phyloP scores from a whole-genome alignment of 2,797 vertebrate species.

The Ceyx erithaca region DNA sequence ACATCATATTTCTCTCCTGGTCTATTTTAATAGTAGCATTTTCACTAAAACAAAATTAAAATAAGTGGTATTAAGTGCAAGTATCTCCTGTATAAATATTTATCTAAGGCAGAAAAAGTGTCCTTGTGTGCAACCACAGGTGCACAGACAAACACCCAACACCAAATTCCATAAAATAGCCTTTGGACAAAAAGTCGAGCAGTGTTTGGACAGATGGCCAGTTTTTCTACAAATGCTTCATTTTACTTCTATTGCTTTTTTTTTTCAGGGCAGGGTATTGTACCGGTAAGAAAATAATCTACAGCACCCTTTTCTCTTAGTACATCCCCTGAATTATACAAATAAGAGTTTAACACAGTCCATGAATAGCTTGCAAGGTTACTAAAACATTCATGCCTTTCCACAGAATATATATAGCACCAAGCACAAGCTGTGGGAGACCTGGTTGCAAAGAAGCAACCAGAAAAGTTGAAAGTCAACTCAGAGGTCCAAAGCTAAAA shows the following conservation, averaged over 20 bases:
- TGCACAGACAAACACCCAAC: conserved; percentile 40
- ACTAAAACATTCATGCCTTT: not conserved
- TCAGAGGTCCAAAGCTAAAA: not conserved
- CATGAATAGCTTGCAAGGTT: not conserved
- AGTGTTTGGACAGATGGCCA: conserved; percentile 75
- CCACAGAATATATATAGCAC: not conserved
- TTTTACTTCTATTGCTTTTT: not conserved
- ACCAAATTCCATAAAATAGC: conserved; percentile 44
- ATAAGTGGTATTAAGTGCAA: conserved; percentile 17
- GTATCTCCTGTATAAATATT: conserved; percentile 38
- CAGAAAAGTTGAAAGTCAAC: not conserved
- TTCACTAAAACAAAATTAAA: not conserved
- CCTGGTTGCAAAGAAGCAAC: not conserved
- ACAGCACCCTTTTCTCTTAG: not conserved
- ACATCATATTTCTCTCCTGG: not conserved
- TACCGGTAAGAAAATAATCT: not conserved
- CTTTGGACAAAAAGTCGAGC: conserved; percentile 43
- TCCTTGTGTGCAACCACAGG: conserved; percentile 36
- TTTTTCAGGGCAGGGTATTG: not conserved
- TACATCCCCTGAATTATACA: not conserved
- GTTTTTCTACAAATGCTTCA: not conserved
- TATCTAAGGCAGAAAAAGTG: conserved; percentile 38
- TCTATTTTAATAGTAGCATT: not conserved
- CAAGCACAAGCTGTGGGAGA: not conserved
- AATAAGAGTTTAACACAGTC: not conserved